Evolutionary conservation across 2,113 vertebrate genomes (phyloP).

Genomic region (Atherinomorus stipes): DNA sequence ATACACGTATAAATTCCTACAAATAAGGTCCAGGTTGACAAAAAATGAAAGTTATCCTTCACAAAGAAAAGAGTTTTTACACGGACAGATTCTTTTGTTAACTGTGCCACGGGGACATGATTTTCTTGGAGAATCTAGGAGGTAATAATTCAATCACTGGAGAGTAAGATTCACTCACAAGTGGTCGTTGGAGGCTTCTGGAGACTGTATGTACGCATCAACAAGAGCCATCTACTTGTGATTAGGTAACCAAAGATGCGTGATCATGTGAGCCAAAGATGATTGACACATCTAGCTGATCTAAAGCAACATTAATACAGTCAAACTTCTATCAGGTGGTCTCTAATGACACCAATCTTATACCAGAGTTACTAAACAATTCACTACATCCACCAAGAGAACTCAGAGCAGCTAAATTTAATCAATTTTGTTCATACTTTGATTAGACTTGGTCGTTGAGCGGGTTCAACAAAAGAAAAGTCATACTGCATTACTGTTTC

Average conservation of each 20-base stretch:
- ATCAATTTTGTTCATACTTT: background rate
- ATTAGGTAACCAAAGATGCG: no score
- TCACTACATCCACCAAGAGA: background rate
- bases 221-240: background rate
- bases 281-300: background rate
- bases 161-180: background rate
- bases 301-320: background rate
- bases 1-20: no score
- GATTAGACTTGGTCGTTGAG: background rate
- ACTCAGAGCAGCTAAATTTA: no score
- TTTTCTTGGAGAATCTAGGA: no score
- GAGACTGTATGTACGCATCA: background rate
- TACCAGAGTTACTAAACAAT: background rate
- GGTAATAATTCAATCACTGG: no score
- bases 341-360: background rate
- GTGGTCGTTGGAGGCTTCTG: background rate
- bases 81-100: no score
- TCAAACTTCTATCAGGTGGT: background rate
- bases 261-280: no score
- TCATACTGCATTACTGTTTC: background rate
- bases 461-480: background rate
- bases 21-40: no score
- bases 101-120: no score
- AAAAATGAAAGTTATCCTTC: no score
- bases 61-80: no score